Evolutionary conservation across 2,888 invertebrate genomes (phyloP).

Genomic region (Tetragonula carbonaria): DNA sequence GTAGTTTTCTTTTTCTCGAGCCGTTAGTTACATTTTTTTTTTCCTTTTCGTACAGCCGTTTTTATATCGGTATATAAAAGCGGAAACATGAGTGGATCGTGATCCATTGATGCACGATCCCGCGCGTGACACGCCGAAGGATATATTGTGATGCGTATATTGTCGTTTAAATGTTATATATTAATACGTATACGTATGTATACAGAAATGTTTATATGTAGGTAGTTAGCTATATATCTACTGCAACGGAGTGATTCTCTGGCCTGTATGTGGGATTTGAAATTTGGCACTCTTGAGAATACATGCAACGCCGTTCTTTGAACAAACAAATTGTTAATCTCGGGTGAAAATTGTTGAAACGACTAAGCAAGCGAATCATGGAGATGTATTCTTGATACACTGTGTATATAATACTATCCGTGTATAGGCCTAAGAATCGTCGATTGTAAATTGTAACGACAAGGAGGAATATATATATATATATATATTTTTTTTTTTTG

Average conservation of each 20-base stretch:
- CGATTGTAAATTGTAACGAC: conserved; percentile 51
- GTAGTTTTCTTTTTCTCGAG: conserved; percentile 29
- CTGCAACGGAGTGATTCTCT: conserved; percentile 25
- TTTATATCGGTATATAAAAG: conserved; percentile 72
- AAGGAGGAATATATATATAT: conserved; percentile 4
- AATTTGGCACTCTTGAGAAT: not conserved
- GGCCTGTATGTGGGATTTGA: conserved; percentile 16
- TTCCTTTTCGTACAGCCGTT: conserved; percentile 69
- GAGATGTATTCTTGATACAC: conserved; percentile 4
- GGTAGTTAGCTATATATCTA: conserved; percentile 57
- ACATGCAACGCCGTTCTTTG: not conserved
- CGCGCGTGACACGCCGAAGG: conserved; percentile 30
- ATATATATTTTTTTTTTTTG: conserved; percentile 16
- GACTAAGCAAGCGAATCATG: not conserved
- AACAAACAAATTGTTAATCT: not conserved
- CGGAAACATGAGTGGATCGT: conserved; percentile 40
- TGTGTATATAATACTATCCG: not conserved
- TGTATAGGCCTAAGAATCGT: conserved; percentile 44
- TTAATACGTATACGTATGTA: conserved; percentile 57
- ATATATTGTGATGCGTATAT: conserved; percentile 68
- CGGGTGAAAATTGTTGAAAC: not conserved
- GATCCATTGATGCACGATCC: conserved; percentile 26
- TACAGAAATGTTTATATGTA: conserved; percentile 64
- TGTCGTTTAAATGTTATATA: conserved; percentile 68
- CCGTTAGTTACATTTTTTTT: conserved; percentile 45